Percentiles rank a stretch among this genome's conserved stretches.
These are phyloP conservation scores for Tenualosa thibaudeaui DNA, from an alignment of 2,797 vertebrate genomes.

Conservation along the genomic window DNA sequence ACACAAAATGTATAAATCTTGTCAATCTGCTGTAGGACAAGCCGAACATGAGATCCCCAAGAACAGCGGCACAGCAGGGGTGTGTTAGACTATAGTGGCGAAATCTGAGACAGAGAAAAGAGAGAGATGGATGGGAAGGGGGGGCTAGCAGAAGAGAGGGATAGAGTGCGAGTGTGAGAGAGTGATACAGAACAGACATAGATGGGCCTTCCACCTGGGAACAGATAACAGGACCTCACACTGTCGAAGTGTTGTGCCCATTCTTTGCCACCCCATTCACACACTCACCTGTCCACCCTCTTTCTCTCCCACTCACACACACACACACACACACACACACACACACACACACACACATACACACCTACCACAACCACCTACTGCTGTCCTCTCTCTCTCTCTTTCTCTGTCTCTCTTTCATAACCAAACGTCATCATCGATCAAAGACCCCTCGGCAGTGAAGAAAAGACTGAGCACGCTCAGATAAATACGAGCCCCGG, in stretches of 20 bases:
- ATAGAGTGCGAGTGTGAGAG: background rate
- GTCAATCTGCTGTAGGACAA: conserved; percentile 20
- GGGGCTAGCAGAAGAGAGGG: background rate
- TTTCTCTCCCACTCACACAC: background rate
- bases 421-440: background rate
- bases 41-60: background rate
- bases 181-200: background rate
- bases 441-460: background rate
- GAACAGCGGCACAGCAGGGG: background rate
- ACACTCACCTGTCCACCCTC: background rate
- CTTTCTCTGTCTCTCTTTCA: background rate
- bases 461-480: background rate
- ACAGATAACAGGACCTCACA: conserved; percentile 11
- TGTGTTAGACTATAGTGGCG: conserved; percentile 62
- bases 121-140: conserved; percentile 35
- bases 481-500: background rate
- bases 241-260: background rate
- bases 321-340: conserved; percentile 19
- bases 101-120: conserved; percentile 24
- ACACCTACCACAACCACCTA: background rate
- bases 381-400: background rate
- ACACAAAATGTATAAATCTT: conserved; percentile 33
- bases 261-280: background rate
- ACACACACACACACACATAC: conserved; percentile 3
- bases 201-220: background rate